phyloP scores from a whole-genome alignment of 2,797 vertebrate species.

The Accipiter fasciatus region DNA sequence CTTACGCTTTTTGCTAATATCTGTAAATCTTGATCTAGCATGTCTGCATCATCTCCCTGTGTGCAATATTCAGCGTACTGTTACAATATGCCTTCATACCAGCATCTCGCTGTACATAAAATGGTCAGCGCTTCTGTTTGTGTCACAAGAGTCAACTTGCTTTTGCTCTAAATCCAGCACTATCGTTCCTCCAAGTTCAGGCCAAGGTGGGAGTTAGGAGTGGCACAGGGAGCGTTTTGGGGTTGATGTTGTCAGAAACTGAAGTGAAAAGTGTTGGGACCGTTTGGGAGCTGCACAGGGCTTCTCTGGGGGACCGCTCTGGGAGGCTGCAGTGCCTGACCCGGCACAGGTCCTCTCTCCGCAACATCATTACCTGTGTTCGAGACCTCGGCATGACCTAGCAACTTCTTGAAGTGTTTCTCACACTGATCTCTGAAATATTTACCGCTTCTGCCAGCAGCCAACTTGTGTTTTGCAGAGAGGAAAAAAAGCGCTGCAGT shows the following conservation, averaged over 20 bases:
- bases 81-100: not conserved
- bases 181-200: not conserved
- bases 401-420: not conserved
- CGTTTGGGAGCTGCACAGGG: not conserved
- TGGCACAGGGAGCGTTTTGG: not conserved
- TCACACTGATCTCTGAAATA: not conserved
- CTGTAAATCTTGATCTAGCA: not conserved
- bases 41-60: not conserved
- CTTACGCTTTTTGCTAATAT: not conserved
- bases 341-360: not conserved
- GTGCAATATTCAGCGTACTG: not conserved
- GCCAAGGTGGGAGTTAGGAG: not conserved
- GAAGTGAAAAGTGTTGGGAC: not conserved
- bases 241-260: not conserved
- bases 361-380: not conserved
- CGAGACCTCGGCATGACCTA: not conserved
- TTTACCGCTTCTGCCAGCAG: not conserved
- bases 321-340: not conserved
- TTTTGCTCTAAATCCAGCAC: not conserved
- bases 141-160: not conserved
- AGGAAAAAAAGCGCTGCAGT: not conserved
- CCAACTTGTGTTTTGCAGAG: too few species aligned
- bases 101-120: not conserved
- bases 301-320: not conserved
- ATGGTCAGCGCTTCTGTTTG: not conserved